A percentile compares a stretch with the other conserved stretches of the same genome.
phyloP scores from a whole-genome alignment of 37 sponge, comb jelly and placozoan genomes.

The Cladorhizidae sp. region DNA sequence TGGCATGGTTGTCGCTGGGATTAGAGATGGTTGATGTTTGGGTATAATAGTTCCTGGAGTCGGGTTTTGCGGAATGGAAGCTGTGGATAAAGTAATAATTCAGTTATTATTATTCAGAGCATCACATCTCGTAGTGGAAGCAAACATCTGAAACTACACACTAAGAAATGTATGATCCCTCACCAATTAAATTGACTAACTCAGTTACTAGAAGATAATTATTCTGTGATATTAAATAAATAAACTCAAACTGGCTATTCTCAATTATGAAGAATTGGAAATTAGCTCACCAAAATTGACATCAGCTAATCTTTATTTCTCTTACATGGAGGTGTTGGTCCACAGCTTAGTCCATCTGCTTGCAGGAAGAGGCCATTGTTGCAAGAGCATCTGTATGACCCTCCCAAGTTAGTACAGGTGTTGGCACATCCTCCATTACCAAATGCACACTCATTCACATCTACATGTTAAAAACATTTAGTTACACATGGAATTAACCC shows the following conservation, averaged over 20 bases:
- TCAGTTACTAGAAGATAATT: too few relatives aligned
- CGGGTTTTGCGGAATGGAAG: too few relatives aligned
- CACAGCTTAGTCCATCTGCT: conserved; percentile 12
- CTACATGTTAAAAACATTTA: too few relatives aligned
- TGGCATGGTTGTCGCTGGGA: not conserved
- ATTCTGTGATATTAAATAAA: too few relatives aligned
- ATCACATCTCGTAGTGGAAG: not conserved
- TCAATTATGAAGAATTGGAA: too few relatives aligned
- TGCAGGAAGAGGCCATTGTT: not conserved
- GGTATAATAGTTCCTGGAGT: too few relatives aligned
- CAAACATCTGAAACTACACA: not conserved
- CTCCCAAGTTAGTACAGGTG: conserved; percentile 30
- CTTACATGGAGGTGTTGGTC: not conserved
- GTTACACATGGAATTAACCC: conserved; percentile 29
- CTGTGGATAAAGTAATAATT: not conserved
- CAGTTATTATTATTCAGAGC: too few relatives aligned
- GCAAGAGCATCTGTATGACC: conserved; percentile 42
- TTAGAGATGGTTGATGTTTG: too few relatives aligned
- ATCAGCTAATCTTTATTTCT: too few relatives aligned
- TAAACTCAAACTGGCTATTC: too few relatives aligned
- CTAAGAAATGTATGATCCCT: not conserved
- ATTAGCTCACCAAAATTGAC: too few relatives aligned
- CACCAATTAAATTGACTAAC: too few relatives aligned
- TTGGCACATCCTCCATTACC: conserved; percentile 41
- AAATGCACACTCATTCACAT: conserved; percentile 77